Percentiles rank a stretch among this genome's conserved stretches.
Conservation (phyloP, 2,797 vertebrate species). For the Rhinogobio ventralis region DNA sequence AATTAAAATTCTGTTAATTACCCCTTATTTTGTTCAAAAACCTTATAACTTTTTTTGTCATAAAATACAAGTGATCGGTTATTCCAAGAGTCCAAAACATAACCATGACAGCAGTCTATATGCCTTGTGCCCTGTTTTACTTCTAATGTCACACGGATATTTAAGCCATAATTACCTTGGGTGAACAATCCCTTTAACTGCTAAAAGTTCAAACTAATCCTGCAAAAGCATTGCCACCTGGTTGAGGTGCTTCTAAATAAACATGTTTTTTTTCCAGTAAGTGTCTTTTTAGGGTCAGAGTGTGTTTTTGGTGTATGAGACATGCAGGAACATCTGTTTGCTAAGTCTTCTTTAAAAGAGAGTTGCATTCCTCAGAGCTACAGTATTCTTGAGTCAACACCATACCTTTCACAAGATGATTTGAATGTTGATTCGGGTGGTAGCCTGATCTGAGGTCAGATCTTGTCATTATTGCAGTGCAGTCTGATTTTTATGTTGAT, state of each 20-base stretch:
- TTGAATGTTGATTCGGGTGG: not conserved
- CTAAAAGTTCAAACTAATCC: not conserved
- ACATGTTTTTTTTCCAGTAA: not conserved
- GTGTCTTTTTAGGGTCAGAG: not conserved
- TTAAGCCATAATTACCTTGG: no score
- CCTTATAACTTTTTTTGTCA: no score
- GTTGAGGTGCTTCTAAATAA: not conserved
- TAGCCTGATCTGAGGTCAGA: not conserved
- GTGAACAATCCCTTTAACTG: not conserved
- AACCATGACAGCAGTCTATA: not conserved
- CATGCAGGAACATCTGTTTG: conserved; percentile 8
- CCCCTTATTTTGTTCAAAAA: no score
- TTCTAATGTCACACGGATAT: not conserved
- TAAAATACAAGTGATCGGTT: not conserved
- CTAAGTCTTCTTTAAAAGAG: not conserved
- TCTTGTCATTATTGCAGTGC: not conserved
- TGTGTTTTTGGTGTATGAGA: conserved; percentile 11
- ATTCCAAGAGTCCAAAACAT: not conserved
- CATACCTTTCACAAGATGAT: not conserved
- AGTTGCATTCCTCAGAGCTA: not conserved
- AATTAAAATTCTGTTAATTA: no score
- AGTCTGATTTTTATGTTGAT: not conserved
- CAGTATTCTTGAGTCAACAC: not conserved
- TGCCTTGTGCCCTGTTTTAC: not conserved
- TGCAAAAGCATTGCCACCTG: not conserved